Percentiles rank a stretch among this genome's conserved stretches.
Evolutionary conservation across 2,797 vertebrate genomes (phyloP).

Genomic region (Sciaenops ocellatus): DNA sequence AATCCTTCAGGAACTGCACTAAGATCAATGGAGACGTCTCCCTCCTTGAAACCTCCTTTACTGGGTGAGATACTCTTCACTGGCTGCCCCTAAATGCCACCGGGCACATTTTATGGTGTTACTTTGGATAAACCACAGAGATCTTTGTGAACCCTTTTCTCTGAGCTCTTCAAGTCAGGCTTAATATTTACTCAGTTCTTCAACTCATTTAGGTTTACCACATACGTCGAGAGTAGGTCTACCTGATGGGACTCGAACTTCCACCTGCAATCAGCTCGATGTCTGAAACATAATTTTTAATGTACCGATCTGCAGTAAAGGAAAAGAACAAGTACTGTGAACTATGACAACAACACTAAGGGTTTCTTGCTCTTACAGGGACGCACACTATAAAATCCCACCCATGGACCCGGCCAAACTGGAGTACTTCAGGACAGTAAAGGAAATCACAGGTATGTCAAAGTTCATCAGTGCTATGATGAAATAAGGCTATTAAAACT

Average conservation of each 20-base stretch:
- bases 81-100: too few species aligned
- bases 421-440: slow-evolving; percentile 91
- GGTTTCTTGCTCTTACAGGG: slow-evolving; percentile 81
- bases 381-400: slow-evolving; percentile 86
- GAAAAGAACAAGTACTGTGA: not conserved
- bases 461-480: not conserved
- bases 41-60: slow-evolving; percentile 86
- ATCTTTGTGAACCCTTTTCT: not conserved
- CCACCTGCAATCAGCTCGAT: not conserved
- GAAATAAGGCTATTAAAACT: too few species aligned
- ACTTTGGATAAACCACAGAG: not conserved
- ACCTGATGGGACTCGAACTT: not conserved
- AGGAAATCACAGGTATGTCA: slow-evolving; percentile 92
- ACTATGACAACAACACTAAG: not conserved
- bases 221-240: not conserved
- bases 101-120: not conserved
- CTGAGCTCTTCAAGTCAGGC: not conserved
- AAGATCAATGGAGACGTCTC: slow-evolving; percentile 91
- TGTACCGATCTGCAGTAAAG: not conserved
- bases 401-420: slow-evolving; percentile 89
- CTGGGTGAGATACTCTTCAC: slow-evolving; percentile 84
- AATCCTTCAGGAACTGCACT: slow-evolving; percentile 93
- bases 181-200: not conserved
- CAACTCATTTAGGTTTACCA: not conserved
- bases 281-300: not conserved